Conservation (phyloP, 2,888 invertebrate genomes). For the Zygothrica quintamaculata region DNA sequence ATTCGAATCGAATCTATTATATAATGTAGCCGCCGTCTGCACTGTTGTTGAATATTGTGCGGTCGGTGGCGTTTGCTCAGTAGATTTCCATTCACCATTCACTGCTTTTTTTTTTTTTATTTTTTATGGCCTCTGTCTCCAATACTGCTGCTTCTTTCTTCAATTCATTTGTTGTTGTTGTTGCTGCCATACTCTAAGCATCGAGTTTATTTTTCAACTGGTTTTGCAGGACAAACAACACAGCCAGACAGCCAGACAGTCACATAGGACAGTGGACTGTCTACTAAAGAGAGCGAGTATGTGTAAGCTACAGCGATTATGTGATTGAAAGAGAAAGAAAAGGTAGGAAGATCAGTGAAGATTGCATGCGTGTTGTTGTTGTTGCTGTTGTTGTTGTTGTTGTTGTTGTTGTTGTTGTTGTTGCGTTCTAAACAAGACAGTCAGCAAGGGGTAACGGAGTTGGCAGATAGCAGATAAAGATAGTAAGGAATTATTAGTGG, state of each 20-base stretch:
- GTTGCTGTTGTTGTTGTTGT: too few species aligned
- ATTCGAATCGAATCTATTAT: slow-evolving; percentile 78
- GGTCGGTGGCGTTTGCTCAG: slow-evolving; percentile 58
- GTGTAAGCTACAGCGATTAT: too few species aligned
- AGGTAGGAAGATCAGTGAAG: slow-evolving; percentile 12
- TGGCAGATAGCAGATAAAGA: slow-evolving; percentile 27
- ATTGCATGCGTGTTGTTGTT: slow-evolving; percentile 7
- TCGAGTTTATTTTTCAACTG: slow-evolving; percentile 61
- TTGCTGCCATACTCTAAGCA: slow-evolving; percentile 11
- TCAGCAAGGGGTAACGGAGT: slow-evolving; percentile 63
- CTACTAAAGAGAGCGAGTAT: slow-evolving; percentile 9
- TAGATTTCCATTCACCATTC: slow-evolving; percentile 82
- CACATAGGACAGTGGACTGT: slow-evolving; percentile 12
- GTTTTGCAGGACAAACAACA: slow-evolving; percentile 75
- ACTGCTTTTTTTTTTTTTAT: slow-evolving; percentile 76
- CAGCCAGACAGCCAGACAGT: too few species aligned
- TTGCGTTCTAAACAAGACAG: slow-evolving; percentile 48
- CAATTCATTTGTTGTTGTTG: slow-evolving; percentile 17
- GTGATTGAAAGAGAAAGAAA: slow-evolving; percentile 1
- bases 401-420: too few species aligned
- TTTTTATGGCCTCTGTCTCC: too few species aligned
- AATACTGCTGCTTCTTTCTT: slow-evolving; percentile 30
- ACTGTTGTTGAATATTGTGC: slow-evolving; percentile 25
- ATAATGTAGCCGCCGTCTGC: slow-evolving; percentile 66
- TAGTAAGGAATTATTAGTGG: slow-evolving; percentile 24